phyloP scores from a whole-genome alignment of 92 coral and sea anemone species.

The Zoanthus sociatus region DNA sequence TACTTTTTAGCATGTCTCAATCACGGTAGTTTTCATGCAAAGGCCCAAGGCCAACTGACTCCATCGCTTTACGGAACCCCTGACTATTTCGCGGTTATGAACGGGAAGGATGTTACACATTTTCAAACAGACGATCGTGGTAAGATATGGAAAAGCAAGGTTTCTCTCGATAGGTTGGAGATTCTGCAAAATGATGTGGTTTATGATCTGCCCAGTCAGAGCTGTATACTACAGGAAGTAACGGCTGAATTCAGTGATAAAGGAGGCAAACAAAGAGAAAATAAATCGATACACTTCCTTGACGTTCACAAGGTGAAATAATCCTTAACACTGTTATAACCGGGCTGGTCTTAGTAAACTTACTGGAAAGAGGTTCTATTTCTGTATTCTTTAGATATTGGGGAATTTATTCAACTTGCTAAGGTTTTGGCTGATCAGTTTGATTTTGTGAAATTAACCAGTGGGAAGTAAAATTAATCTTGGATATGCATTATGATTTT shows the following conservation, averaged over 20 bases:
- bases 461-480: no score
- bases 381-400: no score
- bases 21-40: neutral
- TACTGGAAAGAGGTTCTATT: neutral
- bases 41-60: neutral
- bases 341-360: neutral
- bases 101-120: slow-evolving; percentile 48
- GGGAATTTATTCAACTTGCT: no score
- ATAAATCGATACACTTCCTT: slow-evolving; percentile 37
- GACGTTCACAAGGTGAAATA: slow-evolving; percentile 72
- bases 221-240: slow-evolving; percentile 33
- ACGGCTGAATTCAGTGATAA: neutral
- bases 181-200: slow-evolving; percentile 65
- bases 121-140: slow-evolving; percentile 52
- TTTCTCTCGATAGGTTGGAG: slow-evolving; percentile 59
- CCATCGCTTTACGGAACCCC: slow-evolving; percentile 44
- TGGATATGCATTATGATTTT: no score
- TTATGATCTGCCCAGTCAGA: slow-evolving; percentile 52
- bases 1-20: neutral
- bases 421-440: no score
- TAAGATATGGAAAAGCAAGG: slow-evolving; percentile 47
- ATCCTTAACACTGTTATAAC: neutral
- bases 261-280: neutral
- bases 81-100: slow-evolving; percentile 59
- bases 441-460: no score